phyloP scores from a whole-genome alignment of 2,797 vertebrate species.

The Rhabdophis nuchalis region DNA sequence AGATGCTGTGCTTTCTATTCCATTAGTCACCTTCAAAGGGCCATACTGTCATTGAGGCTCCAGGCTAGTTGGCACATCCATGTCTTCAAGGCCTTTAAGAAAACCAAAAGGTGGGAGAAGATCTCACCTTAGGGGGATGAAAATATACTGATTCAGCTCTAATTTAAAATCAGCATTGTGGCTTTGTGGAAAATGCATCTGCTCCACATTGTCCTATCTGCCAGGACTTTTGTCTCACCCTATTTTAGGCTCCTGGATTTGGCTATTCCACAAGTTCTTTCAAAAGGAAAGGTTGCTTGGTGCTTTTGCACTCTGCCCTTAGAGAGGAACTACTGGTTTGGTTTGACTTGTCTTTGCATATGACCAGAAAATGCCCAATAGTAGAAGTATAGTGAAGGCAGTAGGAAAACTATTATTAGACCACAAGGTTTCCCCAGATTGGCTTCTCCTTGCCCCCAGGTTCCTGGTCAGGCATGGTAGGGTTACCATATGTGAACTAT shows the following conservation, averaged over 20 bases:
- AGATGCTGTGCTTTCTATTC: not conserved
- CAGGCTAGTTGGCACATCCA: not conserved
- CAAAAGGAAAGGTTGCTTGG: not conserved
- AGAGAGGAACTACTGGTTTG: not conserved
- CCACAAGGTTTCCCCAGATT: not conserved
- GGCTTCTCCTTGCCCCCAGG: not conserved
- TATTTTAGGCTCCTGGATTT: not conserved
- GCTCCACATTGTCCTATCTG: not conserved
- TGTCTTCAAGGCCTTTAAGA: not conserved
- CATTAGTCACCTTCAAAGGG: not conserved
- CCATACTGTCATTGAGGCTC: not conserved
- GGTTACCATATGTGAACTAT: not conserved
- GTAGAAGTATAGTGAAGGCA: not conserved
- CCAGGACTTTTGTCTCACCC: not conserved
- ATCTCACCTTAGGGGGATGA: not conserved
- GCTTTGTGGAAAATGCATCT: not conserved
- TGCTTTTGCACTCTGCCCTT: not conserved
- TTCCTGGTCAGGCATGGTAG: not conserved
- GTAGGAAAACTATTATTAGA: not conserved
- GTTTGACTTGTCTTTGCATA: not conserved
- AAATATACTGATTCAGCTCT: not conserved
- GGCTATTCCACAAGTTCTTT: not conserved
- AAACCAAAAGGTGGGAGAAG: not conserved
- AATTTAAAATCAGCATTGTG: not conserved
- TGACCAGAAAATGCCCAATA: not conserved